Evolutionary conservation across 2,113 vertebrate species (phyloP), one percentile per base, ranked within the genome.

Genomic region (Macaca nemestrina): DNA sequence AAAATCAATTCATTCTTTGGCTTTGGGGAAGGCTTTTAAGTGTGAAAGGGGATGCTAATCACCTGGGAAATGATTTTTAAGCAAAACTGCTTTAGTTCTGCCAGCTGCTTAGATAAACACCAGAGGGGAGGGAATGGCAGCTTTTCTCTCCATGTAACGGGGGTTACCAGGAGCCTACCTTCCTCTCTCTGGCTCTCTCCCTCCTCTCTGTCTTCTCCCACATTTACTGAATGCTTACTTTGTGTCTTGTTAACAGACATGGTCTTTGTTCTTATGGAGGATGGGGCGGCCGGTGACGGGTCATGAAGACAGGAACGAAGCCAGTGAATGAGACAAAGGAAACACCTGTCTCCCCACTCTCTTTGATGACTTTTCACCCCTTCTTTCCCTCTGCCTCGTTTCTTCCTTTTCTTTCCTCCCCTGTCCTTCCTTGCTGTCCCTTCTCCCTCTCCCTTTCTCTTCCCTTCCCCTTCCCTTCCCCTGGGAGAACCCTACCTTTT

Each of bases 1-100:
- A 94, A 98, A 98, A 98, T 97, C 97, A 93, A 98, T 98, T 96
- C 81, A 86, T 96, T 98, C 97, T 95, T 72, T 94, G 94, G 89
- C 92, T 98, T 93, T 91, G 98, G 94, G 97, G 95, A 97, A 98
- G 76, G 94, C 97, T 98, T 98, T 98, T 98, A 97, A 98, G 96
- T 96, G 96, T 98, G 97, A 96, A 92, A 98, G 98, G 97, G 96
- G 97, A 91, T 96, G 94, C 96, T 98, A 97, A 98, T 98, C 93
- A 95, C 80, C 57, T 68, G 93, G 85, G 97, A 90, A 97, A 98
- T 97, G 96, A 94, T 98, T 97, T 97, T 98, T 97, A 98, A 98
- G 97, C 96, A 98, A 97, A 97, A 76, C 70, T 83, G 96, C 91
- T 95, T 98, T 97, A 97, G 94, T 97, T 93, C 97, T 98, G 90